Base-by-base conservation (phyloP, 1,140 invertebrate genomes). In the Ceratosolen solmsi region DNA sequence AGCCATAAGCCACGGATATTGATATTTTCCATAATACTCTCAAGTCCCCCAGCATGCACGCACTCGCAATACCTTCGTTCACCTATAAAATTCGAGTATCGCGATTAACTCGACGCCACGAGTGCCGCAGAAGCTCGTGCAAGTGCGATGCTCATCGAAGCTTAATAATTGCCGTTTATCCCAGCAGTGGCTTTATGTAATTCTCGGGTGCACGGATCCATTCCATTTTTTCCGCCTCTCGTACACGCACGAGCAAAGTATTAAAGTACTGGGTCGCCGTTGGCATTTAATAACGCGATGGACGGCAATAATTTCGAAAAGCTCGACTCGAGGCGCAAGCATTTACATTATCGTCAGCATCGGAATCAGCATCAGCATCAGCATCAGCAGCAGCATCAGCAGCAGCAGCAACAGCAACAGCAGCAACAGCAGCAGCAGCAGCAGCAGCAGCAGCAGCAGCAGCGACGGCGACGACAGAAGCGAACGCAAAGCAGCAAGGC, bases 251-350 rank as follows among this genome's bases (percentile, higher is more conserved):
- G n/a, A 7, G 17, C 11, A 25, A 38, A 70, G n/a, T n/a, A n/a
- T n/a, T 70, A 22, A 41, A 41, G 17, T 0, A 11, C 22, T 25
- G 1, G 0, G 11, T 49, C 5, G 27, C 9, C 8, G 41, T 0
- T 17, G 36, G 17, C 0, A 49, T 33, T 54, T 25, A 20, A 54
- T 38, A 2, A 30, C 56, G 22, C 15, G 68, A 79, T 72, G 78
- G 38, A 71, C 54, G n/a, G 68, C 15, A 63, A 56, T 15, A 33
- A 75, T 38, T 72, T 79, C 36, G 68, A 72, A 20, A 36, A 30
- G 51, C 22, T 36, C 22, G 78, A 56, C 3, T 60, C 38, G 27
- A 30, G 70, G 41, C 79, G 71, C 0, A 68, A 49, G 27, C 38
- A 49, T 13, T 25, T 15, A 51, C 33, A 22, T 1, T n/a, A 27